Conservation (phyloP, 2,113 vertebrate genomes). For the Chlorodrepanis virens region DNA sequence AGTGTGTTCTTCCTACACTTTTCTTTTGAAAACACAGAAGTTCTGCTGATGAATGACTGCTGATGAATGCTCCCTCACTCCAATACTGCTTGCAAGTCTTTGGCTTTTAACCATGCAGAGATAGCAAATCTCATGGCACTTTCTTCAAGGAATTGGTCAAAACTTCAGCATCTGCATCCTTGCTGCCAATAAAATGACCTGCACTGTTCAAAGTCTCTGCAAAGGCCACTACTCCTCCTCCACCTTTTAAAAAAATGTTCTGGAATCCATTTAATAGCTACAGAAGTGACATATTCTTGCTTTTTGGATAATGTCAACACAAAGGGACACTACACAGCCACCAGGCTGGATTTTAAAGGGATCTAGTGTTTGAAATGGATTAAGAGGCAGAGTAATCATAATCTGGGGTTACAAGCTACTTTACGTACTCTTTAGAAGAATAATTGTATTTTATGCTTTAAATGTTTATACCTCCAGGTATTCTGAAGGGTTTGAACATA, state of each 20-base stretch:
- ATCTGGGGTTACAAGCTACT: background rate
- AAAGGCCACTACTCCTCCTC: background rate
- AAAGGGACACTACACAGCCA: background rate
- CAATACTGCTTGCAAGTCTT: conserved; percentile 17
- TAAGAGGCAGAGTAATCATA: background rate
- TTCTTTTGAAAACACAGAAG: background rate
- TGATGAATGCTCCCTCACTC: background rate
- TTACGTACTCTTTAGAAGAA: background rate
- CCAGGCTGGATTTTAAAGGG: background rate
- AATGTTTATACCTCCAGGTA: background rate
- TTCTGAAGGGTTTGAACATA: background rate
- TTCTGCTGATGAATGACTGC: conserved; percentile 22
- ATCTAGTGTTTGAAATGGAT: background rate
- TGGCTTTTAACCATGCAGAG: conserved; percentile 36
- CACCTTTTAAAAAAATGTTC: background rate
- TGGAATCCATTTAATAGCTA: background rate
- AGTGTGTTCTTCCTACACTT: background rate
- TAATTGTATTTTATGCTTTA: background rate
- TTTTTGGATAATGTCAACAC: background rate
- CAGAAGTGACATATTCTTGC: background rate
- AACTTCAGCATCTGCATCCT: background rate
- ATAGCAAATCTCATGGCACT: background rate
- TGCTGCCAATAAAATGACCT: conserved; percentile 2
- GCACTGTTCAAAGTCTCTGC: background rate
- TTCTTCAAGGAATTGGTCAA: conserved; percentile 6